These are phyloP conservation scores for Melieria omissa DNA, from an alignment of 2,888 invertebrate species.

Conservation along the genomic window DNA sequence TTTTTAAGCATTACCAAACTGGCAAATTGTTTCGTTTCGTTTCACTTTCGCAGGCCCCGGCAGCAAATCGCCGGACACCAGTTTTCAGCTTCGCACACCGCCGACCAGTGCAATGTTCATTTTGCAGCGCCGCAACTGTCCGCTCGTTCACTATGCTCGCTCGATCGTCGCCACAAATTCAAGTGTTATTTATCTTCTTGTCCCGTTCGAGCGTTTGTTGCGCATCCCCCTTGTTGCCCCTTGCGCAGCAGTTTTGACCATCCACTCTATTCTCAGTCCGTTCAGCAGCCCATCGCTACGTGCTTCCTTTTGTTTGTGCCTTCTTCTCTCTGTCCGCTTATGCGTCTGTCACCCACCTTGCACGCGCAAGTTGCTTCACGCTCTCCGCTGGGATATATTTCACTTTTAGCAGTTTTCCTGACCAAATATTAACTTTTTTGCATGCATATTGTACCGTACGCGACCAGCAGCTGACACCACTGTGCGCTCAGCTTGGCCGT, in stretches of 20 bases:
- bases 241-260: no score
- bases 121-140: no score
- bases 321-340: no score
- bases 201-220: not conserved
- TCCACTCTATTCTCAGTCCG: no score
- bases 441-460: not conserved
- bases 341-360: no score
- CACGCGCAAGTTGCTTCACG: slow-evolving; percentile 14
- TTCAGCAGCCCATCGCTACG: no score
- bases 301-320: no score
- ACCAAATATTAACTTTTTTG: slow-evolving; percentile 31
- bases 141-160: no score
- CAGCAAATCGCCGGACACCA: not conserved
- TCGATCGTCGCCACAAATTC: not conserved
- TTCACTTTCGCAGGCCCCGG: not conserved
- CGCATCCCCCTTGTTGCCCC: no score
- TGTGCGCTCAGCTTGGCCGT: slow-evolving; percentile 12
- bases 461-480: slow-evolving; percentile 14
- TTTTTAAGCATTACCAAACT: slow-evolving; percentile 22
- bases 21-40: slow-evolving; percentile 31
- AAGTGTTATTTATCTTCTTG: slow-evolving; percentile 26
- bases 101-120: no score
- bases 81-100: no score
- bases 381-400: slow-evolving; percentile 14
- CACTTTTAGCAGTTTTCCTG: slow-evolving; percentile 5